These are phyloP conservation scores for Torymus texanus DNA, from an alignment of 2,888 invertebrate species.

Conservation along the genomic window DNA sequence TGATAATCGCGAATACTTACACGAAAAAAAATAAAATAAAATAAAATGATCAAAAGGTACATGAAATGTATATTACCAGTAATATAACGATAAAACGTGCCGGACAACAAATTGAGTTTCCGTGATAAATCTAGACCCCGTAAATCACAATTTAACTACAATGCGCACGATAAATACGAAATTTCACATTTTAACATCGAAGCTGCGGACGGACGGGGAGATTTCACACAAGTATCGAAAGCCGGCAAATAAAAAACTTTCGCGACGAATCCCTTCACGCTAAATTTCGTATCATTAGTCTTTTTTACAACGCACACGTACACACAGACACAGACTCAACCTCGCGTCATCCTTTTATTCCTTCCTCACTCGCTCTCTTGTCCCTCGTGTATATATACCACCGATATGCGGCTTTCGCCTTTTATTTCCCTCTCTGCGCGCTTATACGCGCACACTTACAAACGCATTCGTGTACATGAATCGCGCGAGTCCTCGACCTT, in stretches of 20 bases:
- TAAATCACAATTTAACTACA: slow-evolving; percentile 10
- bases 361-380: not conserved
- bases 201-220: not conserved
- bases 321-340: not conserved
- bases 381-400: not conserved
- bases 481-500: slow-evolving; percentile 60
- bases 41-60: no score
- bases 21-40: no score
- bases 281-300: slow-evolving; percentile 45
- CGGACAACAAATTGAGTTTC: not conserved
- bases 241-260: slow-evolving; percentile 6
- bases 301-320: not conserved
- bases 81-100: slow-evolving; percentile 1
- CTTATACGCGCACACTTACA: not conserved
- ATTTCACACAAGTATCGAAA: slow-evolving; percentile 15
- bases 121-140: not conserved
- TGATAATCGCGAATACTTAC: no score
- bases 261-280: slow-evolving; percentile 34
- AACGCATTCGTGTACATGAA: not conserved
- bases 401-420: slow-evolving; percentile 11
- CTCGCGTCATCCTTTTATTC: not conserved
- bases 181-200: slow-evolving; percentile 34
- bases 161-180: slow-evolving; percentile 20
- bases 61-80: not conserved
- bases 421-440: not conserved